Base-by-base conservation (phyloP, 2,888 invertebrate genomes). In the Lepidochitona cinerea region DNA sequence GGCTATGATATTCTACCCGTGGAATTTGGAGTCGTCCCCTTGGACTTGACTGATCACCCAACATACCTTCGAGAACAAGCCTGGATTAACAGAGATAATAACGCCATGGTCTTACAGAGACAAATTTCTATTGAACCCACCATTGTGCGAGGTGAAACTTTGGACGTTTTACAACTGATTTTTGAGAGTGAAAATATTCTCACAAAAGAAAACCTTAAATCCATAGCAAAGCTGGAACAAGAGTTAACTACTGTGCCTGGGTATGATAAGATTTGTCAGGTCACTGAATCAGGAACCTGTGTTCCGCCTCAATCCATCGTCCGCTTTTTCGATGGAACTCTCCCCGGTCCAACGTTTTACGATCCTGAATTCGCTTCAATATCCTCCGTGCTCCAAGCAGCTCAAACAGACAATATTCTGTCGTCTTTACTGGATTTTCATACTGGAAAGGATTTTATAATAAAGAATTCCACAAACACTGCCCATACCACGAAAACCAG, bases 261-360 rank as follows among this genome's bases (percentile, higher is more conserved):
- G 14, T 83, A 82, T 72, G 64, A 37, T 0, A 59, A 77, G 18
- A 77, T 74, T 18, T 82, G 80, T 59, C 75, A 76, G 29, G 52
- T 74, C 37, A 80, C 77, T 9, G 68, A 78, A 7, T 70, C 71
- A n/a, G 37, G 52, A 12, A 71, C 59, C 0, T 85, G 84, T 71
- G 71, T 74, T 29, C 76, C 76, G 6, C 79, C 81, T 0, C 75
- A 72, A 18, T 85, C 85, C 1, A 74, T 84, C 7, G 64, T 84
- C 7, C 76, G 84, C 3, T 82, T 80, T 49, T 86, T 86, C 73
- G 86, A 86, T 59, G 85, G 86, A 1, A 82, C 84, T 0, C n/a
- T 37, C 49, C 37, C 82, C 12, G 75, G 80, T 68, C 78, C 83
- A 5, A 75, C 77, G 0, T 86, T 85, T 64, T 75, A 81, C 59